phyloP scores from a whole-genome alignment of 2,888 invertebrate species.

The Lasioglossum leucozonium region DNA sequence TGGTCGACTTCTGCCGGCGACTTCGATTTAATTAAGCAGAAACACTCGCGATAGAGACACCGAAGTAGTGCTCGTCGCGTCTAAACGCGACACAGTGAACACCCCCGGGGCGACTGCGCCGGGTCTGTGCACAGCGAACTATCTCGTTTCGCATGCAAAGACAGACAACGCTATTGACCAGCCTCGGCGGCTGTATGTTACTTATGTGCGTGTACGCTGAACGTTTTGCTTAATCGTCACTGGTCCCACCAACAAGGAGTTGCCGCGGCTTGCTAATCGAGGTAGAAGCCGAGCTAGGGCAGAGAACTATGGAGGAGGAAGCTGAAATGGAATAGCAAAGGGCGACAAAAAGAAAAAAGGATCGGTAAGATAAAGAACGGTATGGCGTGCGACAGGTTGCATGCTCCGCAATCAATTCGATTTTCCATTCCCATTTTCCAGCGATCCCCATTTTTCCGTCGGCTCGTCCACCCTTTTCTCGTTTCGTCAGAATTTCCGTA shows the following conservation, averaged over 20 bases:
- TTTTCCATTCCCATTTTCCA: conserved; percentile 50
- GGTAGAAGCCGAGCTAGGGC: not conserved
- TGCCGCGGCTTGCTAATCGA: not conserved
- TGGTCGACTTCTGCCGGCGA: not conserved
- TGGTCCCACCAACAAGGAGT: not conserved
- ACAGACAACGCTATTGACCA: conserved; percentile 42
- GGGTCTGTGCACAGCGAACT: conserved; percentile 29
- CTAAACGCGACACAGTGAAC: conserved; percentile 3
- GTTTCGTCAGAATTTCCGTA: conserved; percentile 48
- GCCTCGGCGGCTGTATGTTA: conserved; percentile 18
- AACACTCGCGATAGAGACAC: not conserved
- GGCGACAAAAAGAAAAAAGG: not conserved
- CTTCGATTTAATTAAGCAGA: conserved; percentile 28
- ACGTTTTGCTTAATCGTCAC: conserved; percentile 31
- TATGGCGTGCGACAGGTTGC: conserved; percentile 23
- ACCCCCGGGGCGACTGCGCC: not conserved
- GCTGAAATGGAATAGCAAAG: not conserved
- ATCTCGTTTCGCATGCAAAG: conserved; percentile 30
- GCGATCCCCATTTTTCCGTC: conserved; percentile 13
- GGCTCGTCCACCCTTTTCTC: conserved; percentile 51
- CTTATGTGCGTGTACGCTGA: conserved; percentile 30
- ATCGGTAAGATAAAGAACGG: not conserved
- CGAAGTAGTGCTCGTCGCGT: not conserved
- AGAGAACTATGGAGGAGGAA: not conserved
- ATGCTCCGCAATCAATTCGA: conserved; percentile 45